Evolutionary conservation across 2,888 invertebrate genomes (phyloP), one percentile per base, ranked within the genome.

Genomic region (Agrotis exclamationis): DNA sequence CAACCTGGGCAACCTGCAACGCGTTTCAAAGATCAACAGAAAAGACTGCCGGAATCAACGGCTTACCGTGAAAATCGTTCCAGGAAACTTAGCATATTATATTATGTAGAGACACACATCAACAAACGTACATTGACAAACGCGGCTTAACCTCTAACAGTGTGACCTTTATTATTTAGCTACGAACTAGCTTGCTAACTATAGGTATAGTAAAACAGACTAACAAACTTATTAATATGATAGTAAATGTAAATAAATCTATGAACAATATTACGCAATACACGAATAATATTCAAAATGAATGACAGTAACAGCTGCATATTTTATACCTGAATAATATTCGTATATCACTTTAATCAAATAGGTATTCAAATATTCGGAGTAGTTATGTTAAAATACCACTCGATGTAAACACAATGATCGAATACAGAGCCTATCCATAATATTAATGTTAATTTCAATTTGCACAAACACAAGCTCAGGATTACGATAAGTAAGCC

Each of bases 371-470:
- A 69, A 79, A 84, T 84, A 85, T 79, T 76, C 74, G 57, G 59
- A 71, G 72, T 77, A 57, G 73, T 80, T 69, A 59, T 79, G 79
- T 82, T 85, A 82, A 78, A 84, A 82, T 74, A 79, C 58, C 68
- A 63, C 47, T 47, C 60, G 70, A 70, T 70, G 77, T 78, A 71
- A 74, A 74, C 70, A 74, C 69, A 71, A 66, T 72, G 73, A 74
- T 76, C 70, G 65, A 71, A 75, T 62, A 73, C 66, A 65, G 50
- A 65, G 48, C 63, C 65, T 67, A 79, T 78, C 70, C 79, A 80
- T 80, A 76, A 58, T 70, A 85, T 87, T 85, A 83, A 84, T 87
- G 85, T 86, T 86, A 85, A 87, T 87, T 83, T 84, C 79, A 84
- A 86, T 85, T 84, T 87, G 79, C 85, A 83, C 81, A 80, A 80